Evolutionary conservation across 2,113 vertebrate genomes (phyloP).

Genomic region (Dromaius novaehollandiae): DNA sequence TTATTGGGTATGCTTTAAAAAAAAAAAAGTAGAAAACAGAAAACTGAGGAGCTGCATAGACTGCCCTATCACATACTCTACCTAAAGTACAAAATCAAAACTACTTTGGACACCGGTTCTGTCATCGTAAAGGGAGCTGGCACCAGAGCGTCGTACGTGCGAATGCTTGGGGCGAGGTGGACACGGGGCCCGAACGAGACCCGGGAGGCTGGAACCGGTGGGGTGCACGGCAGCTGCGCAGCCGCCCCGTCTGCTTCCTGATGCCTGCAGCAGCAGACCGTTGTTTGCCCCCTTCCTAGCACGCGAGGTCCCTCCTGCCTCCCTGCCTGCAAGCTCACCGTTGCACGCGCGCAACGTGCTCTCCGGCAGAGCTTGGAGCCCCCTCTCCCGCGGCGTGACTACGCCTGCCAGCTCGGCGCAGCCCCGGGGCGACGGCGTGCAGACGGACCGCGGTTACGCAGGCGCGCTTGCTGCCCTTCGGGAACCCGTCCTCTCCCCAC

Average conservation of each 20-base stretch:
- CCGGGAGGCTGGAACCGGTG: accelerated
- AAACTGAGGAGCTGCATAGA: neutral
- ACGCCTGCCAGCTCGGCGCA: neutral
- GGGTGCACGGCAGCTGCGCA: neutral
- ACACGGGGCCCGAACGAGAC: neutral
- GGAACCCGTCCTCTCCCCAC: neutral
- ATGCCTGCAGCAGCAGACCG: accelerated
- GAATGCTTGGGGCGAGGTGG: neutral
- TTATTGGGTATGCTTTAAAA: constrained; percentile 49
- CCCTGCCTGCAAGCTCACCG: neutral
- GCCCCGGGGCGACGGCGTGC: neutral
- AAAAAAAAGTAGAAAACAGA: neutral
- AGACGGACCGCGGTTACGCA: accelerated
- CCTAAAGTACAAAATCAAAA: neutral
- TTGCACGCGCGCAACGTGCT: accelerated
- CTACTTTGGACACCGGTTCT: neutral
- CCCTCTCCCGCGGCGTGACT: neutral
- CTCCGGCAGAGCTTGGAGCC: neutral
- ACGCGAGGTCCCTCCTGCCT: neutral
- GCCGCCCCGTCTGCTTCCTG: neutral
- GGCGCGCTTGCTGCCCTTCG: neutral
- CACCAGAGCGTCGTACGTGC: neutral
- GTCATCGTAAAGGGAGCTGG: neutral
- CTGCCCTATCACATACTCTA: neutral
- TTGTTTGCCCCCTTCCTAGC: accelerated